Evolutionary conservation across 1,140 invertebrate species (phyloP).

Genomic region (Drosophila eugracilis): DNA sequence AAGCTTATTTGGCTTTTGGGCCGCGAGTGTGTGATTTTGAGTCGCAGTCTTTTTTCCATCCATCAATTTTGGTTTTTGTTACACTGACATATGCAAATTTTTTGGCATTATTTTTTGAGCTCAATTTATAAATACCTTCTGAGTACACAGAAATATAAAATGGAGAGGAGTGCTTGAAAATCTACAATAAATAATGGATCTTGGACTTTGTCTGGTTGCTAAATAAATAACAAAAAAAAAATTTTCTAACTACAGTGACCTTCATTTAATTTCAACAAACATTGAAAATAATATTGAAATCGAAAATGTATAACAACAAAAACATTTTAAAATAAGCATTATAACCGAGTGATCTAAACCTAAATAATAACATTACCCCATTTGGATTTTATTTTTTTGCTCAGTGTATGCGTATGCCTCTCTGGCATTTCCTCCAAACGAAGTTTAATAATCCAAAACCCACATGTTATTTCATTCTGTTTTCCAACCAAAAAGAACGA

Average conservation of each 20-base stretch:
- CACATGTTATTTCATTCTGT: conserved; percentile 54
- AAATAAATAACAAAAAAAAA: not conserved
- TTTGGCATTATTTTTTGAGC: conserved; percentile 17
- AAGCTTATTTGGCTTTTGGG: conserved; percentile 22
- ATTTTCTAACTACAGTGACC: too few relatives aligned
- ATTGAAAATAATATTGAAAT: too few relatives aligned
- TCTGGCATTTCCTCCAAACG: conserved; percentile 19
- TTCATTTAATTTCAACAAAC: too few relatives aligned
- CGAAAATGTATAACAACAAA: not conserved
- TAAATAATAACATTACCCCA: too few relatives aligned
- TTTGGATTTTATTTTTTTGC: not conserved
- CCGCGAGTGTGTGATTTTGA: conserved; percentile 20
- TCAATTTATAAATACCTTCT: conserved; percentile 42
- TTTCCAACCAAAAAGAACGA: conserved; percentile 17
- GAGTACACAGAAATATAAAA: conserved; percentile 11
- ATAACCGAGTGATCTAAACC: too few relatives aligned
- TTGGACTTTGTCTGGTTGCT: too few relatives aligned
- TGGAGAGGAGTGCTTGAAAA: too few relatives aligned
- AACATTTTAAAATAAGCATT: too few relatives aligned
- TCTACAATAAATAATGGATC: too few relatives aligned
- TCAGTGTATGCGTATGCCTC: conserved; percentile 13
- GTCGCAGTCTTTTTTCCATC: conserved; percentile 17
- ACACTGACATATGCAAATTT: conserved; percentile 42
- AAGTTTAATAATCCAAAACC: conserved; percentile 6
- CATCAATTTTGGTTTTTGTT: conserved; percentile 45